These are phyloP conservation scores for Zeugodacus cucurbitae DNA, from an alignment of 1,140 invertebrate species.

Conservation along the genomic window DNA sequence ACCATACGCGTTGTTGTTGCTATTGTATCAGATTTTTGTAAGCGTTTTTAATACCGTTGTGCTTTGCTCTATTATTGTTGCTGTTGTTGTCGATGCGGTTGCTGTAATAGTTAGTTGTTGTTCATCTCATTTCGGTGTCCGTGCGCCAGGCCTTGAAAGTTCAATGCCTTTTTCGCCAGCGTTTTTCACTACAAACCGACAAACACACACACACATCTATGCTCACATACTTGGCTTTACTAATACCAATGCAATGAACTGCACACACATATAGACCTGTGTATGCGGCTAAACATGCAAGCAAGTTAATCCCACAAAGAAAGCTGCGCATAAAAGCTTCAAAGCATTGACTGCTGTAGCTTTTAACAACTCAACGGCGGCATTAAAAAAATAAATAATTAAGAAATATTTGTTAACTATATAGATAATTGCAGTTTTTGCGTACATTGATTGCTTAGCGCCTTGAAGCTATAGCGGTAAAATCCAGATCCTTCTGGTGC, in stretches of 20 bases:
- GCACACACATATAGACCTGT: no score
- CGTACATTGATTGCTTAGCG: not conserved
- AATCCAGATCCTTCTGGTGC: not conserved
- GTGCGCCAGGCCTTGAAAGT: slow-evolving; percentile 30
- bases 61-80: not conserved
- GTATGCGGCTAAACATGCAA: not conserved
- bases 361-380: not conserved
- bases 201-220: not conserved
- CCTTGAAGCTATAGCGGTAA: not conserved
- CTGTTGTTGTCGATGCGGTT: not conserved
- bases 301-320: not conserved
- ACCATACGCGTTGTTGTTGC: not conserved
- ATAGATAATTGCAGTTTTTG: not conserved
- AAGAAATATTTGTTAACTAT: no score
- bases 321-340: slow-evolving; percentile 9
- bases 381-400: no score
- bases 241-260: not conserved
- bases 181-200: not conserved
- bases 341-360: not conserved
- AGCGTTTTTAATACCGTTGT: not conserved
- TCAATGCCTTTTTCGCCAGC: slow-evolving; percentile 27
- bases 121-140: not conserved
- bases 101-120: not conserved
- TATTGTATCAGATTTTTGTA: slow-evolving; percentile 13
- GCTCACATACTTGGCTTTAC: not conserved